A percentile compares a stretch with the other conserved stretches of the same genome.
Evolutionary conservation across 2,797 vertebrate genomes (phyloP).

Genomic region (Hyperoplus immaculatus): DNA sequence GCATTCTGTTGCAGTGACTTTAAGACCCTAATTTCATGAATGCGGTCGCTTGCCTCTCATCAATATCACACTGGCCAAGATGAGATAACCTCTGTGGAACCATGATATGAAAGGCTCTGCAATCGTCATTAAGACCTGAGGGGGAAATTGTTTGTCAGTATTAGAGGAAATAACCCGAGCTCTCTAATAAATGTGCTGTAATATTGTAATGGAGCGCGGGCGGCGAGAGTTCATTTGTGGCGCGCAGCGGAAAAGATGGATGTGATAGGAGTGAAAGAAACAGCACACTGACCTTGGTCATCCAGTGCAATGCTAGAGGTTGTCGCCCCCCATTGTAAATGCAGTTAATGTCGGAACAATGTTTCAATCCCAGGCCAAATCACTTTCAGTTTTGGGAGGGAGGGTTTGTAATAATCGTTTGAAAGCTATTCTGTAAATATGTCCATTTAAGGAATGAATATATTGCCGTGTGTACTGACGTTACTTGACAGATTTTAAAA

Average conservation of each 20-base stretch:
- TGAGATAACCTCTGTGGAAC: slow-evolving; percentile 64
- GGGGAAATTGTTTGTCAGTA: slow-evolving; percentile 73
- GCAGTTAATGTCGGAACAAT: slow-evolving; percentile 1
- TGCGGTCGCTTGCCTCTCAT: slow-evolving; percentile 68
- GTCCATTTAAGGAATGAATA: background rate
- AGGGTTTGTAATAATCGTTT: background rate
- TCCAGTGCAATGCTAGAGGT: slow-evolving; percentile 14
- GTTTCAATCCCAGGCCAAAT: slow-evolving; percentile 2
- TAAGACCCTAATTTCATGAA: slow-evolving; percentile 72
- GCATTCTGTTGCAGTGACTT: slow-evolving; percentile 66
- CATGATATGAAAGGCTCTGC: slow-evolving; percentile 74
- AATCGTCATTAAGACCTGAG: slow-evolving; percentile 75
- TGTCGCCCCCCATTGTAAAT: slow-evolving; percentile 6
- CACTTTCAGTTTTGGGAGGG: background rate
- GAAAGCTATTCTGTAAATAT: no score
- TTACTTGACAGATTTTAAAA: background rate
- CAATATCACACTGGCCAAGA: slow-evolving; percentile 72
- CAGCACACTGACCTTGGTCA: slow-evolving; percentile 56
- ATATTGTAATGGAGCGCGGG: slow-evolving; percentile 71
- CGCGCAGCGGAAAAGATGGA: slow-evolving; percentile 51
- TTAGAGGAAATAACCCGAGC: slow-evolving; percentile 69
- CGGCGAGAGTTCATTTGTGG: slow-evolving; percentile 59
- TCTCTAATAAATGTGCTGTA: slow-evolving; percentile 68
- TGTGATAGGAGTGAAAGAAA: slow-evolving; percentile 39
- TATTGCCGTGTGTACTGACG: no score